phyloP scores from a whole-genome alignment of 2,888 invertebrate species.

The Sturmia bella region DNA sequence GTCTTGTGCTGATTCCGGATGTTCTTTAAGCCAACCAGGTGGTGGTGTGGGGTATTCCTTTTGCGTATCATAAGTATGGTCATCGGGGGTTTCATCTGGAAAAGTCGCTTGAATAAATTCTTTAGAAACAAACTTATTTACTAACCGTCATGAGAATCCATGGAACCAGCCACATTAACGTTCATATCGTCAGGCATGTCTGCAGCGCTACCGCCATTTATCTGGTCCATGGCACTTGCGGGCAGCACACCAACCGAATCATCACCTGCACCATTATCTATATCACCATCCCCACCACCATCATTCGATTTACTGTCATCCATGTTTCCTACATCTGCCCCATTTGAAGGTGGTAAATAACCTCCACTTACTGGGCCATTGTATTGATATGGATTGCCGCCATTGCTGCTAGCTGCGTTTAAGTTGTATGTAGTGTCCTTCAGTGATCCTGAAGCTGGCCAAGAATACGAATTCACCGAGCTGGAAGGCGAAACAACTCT shows the following conservation, averaged over 20 bases:
- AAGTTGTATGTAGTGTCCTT: slow-evolving; percentile 70
- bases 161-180: slow-evolving; percentile 41
- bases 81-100: slow-evolving; percentile 55
- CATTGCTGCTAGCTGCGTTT: slow-evolving; percentile 38
- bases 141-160: slow-evolving; percentile 54
- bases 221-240: slow-evolving; percentile 75
- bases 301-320: slow-evolving; percentile 42
- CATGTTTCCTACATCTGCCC: slow-evolving; percentile 19
- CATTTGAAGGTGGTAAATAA: slow-evolving; percentile 69
- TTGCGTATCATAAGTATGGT: slow-evolving; percentile 75
- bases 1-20: slow-evolving; percentile 74
- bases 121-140: neutral
- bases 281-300: slow-evolving; percentile 48
- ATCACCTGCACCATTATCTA: slow-evolving; percentile 68
- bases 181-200: slow-evolving; percentile 31
- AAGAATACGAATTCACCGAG: slow-evolving; percentile 78
- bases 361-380: slow-evolving; percentile 74
- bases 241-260: slow-evolving; percentile 76
- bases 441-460: slow-evolving; percentile 78
- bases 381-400: slow-evolving; percentile 72
- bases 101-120: too few species aligned
- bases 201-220: slow-evolving; percentile 44
- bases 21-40: slow-evolving; percentile 78
- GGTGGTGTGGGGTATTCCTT: slow-evolving; percentile 81
- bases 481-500: slow-evolving; percentile 75